Percentiles rank a stretch among this genome's conserved stretches.
These are phyloP conservation scores for Unio pictorum DNA, from an alignment of 2,888 invertebrate genomes.

Conservation along the genomic window DNA sequence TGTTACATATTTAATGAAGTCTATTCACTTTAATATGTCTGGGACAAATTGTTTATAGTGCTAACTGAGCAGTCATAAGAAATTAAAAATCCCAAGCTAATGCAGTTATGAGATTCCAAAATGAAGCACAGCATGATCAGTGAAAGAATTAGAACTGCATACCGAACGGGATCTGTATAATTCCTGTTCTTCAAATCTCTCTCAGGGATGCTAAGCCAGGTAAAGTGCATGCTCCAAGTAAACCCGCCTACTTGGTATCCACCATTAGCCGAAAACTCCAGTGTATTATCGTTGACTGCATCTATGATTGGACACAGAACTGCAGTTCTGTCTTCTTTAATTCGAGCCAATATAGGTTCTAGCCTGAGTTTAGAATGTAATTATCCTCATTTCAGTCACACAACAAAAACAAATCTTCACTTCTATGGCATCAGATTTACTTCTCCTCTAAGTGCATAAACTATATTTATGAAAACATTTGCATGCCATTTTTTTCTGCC, in stretches of 20 bases:
- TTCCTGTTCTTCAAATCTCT: constrained; percentile 40
- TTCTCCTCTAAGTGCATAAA: too few relatives aligned
- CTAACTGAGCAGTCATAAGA: too few relatives aligned
- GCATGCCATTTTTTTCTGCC: too few relatives aligned
- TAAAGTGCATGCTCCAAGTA: constrained; percentile 84
- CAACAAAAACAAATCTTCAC: too few relatives aligned
- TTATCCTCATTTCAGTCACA: too few relatives aligned
- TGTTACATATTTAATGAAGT: too few relatives aligned
- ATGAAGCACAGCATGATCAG: background rate
- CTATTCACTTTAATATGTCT: too few relatives aligned
- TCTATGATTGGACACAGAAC: constrained; percentile 96
- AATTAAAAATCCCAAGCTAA: too few relatives aligned
- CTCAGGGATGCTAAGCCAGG: constrained; percentile 77
- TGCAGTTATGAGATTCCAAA: too few relatives aligned
- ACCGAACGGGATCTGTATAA: constrained; percentile 63
- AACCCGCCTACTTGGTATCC: constrained; percentile 69
- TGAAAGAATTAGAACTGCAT: constrained; percentile 8
- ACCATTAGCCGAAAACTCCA: constrained; percentile 70
- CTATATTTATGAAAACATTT: too few relatives aligned
- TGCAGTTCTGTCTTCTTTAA: constrained; percentile 83
- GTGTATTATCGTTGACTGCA: constrained; percentile 85
- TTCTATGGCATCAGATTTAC: too few relatives aligned
- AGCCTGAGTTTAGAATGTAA: constrained; percentile 74
- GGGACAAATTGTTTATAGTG: too few relatives aligned
- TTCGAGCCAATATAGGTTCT: constrained; percentile 88